Base-by-base conservation (phyloP, 2,888 invertebrate genomes). In the Ischnus inquisitorius region DNA sequence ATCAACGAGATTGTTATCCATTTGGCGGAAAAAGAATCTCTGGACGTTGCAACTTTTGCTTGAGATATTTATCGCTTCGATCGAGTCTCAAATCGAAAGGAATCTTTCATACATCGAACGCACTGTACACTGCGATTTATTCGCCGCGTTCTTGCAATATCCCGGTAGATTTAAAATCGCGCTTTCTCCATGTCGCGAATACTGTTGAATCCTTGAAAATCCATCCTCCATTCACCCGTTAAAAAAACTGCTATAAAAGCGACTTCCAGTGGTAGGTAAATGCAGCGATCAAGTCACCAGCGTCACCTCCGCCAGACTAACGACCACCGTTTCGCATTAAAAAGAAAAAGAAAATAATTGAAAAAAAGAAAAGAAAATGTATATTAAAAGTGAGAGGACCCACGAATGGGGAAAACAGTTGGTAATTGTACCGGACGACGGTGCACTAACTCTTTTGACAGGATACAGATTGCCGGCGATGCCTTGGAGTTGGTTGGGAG, bases 381-480 rank as follows among this genome's bases (percentile, higher is more conserved):
- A 64, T 39, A 3, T 22, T 43, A 16, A 41, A 25, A 51, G 43
- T 57, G 41, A 28, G 16, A 60, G 12, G 46, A 46, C 14, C 25
- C 28, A 62, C 25, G 28, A 57, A 65, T 82, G 76, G 41, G 54
- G 19, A 22, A 43, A 67, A 76, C 39, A 48, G 0, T 41, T 16
- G 67, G 41, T 76, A 43, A 69, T 51, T 43, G 46, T 75, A 74
- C 84, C 82, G 80, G 34, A n/a, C 69, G 69, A 68, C 65, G 86
- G 83, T 80, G 81, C 74, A 86, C 82, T 85, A 89, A 88, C 85
- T 84, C 79, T 86, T 84, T 86, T 85, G 89, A 90, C 95, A 96
- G 97, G 96, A 95, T 96, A 96, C 95, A 96, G 97, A 94, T 95
- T 96, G 94, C 96, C 96, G 93, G 95, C 96, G 94, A 95, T 96